Conservation (phyloP, 1,140 invertebrate species). For the Trichoplusia ni region DNA sequence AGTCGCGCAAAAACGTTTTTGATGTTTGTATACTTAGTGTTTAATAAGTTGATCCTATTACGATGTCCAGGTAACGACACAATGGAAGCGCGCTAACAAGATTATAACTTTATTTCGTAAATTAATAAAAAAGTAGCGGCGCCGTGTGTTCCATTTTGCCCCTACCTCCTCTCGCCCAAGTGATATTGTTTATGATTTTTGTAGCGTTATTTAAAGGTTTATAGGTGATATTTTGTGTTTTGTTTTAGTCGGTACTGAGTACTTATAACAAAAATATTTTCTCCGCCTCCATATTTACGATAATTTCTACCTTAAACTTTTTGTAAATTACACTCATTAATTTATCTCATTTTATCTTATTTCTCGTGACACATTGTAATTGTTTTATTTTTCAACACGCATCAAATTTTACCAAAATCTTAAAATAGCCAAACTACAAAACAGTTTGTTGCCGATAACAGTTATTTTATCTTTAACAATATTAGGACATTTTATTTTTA, state of each 20-base stretch:
- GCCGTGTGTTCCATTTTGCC: conserved; percentile 59
- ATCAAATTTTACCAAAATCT: too few species aligned
- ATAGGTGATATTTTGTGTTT: not conserved
- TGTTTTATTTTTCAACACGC: too few species aligned
- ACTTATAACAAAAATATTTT: not conserved
- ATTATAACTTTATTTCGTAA: conserved; percentile 80
- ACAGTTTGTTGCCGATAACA: too few species aligned
- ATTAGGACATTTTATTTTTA: too few species aligned
- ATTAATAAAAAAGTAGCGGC: conserved; percentile 75
- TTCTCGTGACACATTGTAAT: too few species aligned
- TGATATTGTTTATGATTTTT: conserved; percentile 46
- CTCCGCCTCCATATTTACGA: too few species aligned
- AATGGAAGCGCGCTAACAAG: conserved; percentile 77
- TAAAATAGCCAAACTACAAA: too few species aligned
- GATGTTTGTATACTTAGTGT: conserved; percentile 79
- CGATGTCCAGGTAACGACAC: conserved; percentile 76
- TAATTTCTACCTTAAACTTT: too few species aligned
- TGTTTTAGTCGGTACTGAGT: conserved; percentile 24
- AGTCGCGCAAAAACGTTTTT: conserved; percentile 68
- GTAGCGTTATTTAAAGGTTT: conserved; percentile 30
- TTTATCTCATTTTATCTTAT: too few species aligned
- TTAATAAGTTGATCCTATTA: conserved; percentile 81
- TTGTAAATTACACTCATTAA: too few species aligned
- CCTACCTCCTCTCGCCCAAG: conserved; percentile 38
- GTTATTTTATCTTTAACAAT: too few species aligned